Base-by-base conservation (phyloP, 1,140 invertebrate species). In the Drosophila subobscura region DNA sequence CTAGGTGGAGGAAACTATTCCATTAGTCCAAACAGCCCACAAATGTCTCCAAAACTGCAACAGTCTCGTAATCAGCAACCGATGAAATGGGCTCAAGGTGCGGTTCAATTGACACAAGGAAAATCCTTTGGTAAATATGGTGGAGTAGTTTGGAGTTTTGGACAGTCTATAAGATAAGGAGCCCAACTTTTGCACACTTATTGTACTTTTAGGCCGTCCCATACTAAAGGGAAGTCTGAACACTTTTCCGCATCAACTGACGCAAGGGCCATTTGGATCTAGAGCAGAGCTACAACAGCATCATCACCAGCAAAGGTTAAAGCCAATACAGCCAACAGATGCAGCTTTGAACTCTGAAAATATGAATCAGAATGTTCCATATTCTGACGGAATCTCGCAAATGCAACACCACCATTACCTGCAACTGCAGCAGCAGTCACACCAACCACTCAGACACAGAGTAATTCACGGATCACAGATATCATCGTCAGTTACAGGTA, bases 241-340 rank as follows among this genome's bases (percentile, higher is more conserved):
- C 64, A 70, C 74, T 55, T 10, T 47, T 25, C 20, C 63, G 23
- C 77, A 59, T 41, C 70, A 56, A 63, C 57, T 71, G 47, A 44
- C 57, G 2, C 27, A 51, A 14, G 14, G 59, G n/a, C 12, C 42
- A 42, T 37, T 58, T 72, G 7, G 59, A 77, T 51, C 67, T 77
- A 46, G 73, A 88, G 8, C 49, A 47, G 33, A 57, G 5, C 16
- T 29, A 16, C 55, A 57, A 6, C 58, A 61, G 41, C 59, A 55
- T 20, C 58, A 53, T 3, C 41, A 52, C 16, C 64, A 65, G 33
- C 23, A 33, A 64, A 55, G 72, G 16, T 52, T 67, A 4, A 84
- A 77, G 23, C 52, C 72, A 0, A 79, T 85, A 12, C 91, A 92
- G 53, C 80, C 91, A 55, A 85, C 92, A 3, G 92, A 92, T 20